Evolutionary conservation across 2,888 invertebrate species (phyloP).

Genomic region (Lissocephala sabroskyi): DNA sequence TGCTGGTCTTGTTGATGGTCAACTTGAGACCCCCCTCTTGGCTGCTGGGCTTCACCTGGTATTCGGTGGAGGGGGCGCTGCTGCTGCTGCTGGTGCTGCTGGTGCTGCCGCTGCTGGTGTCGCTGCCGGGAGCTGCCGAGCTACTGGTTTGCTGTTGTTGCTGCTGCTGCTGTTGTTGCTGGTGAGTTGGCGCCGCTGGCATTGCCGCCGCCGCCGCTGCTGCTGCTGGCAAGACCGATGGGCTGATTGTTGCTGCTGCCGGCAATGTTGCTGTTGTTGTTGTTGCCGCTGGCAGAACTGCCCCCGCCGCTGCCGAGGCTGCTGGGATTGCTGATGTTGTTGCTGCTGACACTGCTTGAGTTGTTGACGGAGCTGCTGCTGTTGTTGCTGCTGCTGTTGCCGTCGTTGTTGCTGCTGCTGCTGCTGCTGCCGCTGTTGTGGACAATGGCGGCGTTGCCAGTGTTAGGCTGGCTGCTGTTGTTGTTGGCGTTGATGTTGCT

Average conservation of each 20-base stretch:
- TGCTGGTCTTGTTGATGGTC: constrained; percentile 88
- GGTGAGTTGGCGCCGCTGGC: constrained; percentile 9
- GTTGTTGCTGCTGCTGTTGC: constrained; percentile 24
- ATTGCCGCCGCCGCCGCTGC: constrained; percentile 18
- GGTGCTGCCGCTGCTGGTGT: constrained; percentile 21
- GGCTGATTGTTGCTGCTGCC: constrained; percentile 27
- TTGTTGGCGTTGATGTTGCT: constrained; percentile 25
- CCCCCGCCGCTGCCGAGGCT: constrained; percentile 8
- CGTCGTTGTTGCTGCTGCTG: constrained; percentile 13
- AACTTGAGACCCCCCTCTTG: constrained; percentile 90
- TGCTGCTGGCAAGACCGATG: constrained; percentile 32
- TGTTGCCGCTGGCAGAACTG: constrained; percentile 12
- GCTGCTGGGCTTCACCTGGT: constrained; percentile 92
- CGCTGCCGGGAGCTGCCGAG: constrained; percentile 26
- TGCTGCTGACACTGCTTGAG: constrained; percentile 10
- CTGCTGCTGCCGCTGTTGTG: constrained; percentile 8
- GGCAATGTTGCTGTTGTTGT: constrained; percentile 7
- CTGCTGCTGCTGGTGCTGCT: constrained; percentile 27
- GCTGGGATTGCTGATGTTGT: constrained; percentile 14
- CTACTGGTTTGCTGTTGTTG: no score
- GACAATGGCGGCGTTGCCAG: neutral
- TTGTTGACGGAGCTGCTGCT: constrained; percentile 23
- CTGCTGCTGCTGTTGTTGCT: constrained; percentile 19
- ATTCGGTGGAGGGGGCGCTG: constrained; percentile 77
- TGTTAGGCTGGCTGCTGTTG: constrained; percentile 14